Percentiles rank a stretch among this genome's conserved stretches.
phyloP scores from a whole-genome alignment of 2,113 vertebrate genomes.

The Engraulis encrasicolus region DNA sequence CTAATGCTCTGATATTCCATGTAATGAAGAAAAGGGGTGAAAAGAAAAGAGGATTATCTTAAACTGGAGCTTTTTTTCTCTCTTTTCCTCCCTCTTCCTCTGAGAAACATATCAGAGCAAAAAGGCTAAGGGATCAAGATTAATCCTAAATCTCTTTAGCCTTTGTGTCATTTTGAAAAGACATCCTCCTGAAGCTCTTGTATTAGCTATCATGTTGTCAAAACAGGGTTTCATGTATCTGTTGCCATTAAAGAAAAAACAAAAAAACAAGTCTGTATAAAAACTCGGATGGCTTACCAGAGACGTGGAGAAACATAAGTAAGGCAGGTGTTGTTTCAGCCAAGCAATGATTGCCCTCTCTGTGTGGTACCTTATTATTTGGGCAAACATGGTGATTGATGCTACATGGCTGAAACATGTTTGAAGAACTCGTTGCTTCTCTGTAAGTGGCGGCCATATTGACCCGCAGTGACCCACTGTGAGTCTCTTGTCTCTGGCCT shows the following conservation, averaged over 20 bases:
- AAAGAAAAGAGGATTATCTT: conserved; percentile 18
- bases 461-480: neutral
- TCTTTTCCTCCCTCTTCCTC: too few relatives aligned
- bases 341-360: neutral
- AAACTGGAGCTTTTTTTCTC: neutral
- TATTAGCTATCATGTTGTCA: neutral
- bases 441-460: neutral
- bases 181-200: neutral
- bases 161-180: neutral
- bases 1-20: neutral
- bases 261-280: neutral
- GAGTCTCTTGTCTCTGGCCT: neutral
- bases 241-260: neutral
- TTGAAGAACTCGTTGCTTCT: neutral
- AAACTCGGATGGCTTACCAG: neutral
- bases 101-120: neutral
- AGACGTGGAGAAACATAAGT: neutral
- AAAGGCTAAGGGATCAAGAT: neutral
- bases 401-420: neutral
- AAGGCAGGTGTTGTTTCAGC: neutral
- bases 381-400: neutral
- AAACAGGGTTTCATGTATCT: neutral
- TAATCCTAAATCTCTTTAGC: neutral
- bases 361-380: too few relatives aligned
- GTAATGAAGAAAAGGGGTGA: neutral